Base-by-base conservation (phyloP, 2,888 invertebrate species). In the Rhagonycha lutea region DNA sequence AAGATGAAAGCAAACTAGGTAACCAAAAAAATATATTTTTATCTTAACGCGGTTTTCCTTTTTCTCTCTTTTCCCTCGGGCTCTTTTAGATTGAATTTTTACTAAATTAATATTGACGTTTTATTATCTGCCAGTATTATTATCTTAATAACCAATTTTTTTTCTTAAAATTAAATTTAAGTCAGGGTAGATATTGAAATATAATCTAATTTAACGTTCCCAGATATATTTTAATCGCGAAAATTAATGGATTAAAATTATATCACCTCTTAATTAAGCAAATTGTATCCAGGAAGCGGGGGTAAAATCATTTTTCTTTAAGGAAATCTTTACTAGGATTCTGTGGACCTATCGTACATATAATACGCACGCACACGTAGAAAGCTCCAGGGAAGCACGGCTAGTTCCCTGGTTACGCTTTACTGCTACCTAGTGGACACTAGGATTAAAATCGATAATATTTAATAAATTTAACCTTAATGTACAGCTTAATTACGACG, bases 101-200 rank as follows among this genome's bases (percentile, higher is more conserved):
- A 69, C 4, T 23, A 32, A 61, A 68, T 70, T 24, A 70, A 70
- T 69, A 74, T 74, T 74, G 63, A 74, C 74, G 61, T 74, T 70
- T 70, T 23, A 14, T 47, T 47, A 47, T 47, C 47, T 47, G 47
- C 47, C 2, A 47, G 47, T 47, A 47, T 47, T 47, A 47, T 47
- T 47, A 47, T 47, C 47, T 47, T 47, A 47, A 47, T 47, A 47
- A 47, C 47, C 47, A 47, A 47, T 47, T 47, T 47, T 47, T n/a
- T 47, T 47, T 5, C 47, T 47, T 47, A 47, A 47, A 47, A 47
- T 47, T 47, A 47, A 47, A 47, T 47, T n/a, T 47, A 47, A 47
- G n/a, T n/a, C 7, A 7, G 47, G n/a, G n/a, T 47, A n/a, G 47
- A 47, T 47, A 47, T 47, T 47, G 47, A 47, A 47, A 47, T 47